Evolutionary conservation across 1,140 invertebrate species (phyloP), one percentile per base, ranked within the genome.

Genomic region (Drosophila malerkotliana): DNA sequence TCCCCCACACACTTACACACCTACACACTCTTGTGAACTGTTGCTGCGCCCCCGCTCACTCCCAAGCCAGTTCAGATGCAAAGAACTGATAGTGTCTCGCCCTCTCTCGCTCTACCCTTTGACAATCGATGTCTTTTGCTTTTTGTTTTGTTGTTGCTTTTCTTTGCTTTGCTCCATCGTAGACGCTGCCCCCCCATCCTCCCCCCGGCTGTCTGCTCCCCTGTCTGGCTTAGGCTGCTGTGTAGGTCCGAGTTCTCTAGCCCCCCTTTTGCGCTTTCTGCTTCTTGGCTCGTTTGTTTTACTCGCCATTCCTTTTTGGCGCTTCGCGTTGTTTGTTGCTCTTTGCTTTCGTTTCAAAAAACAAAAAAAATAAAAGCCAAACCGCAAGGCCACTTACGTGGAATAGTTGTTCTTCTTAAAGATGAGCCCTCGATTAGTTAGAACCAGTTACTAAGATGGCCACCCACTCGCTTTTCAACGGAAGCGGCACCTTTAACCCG

Each of bases 221-320:
- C 54, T 73, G 67, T 72, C 64, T 79, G 68, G 64, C 52, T 80
- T 68, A 58, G 77, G 77, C 77, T 80, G 77, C 78, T 80, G 78
- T 75, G 71, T 77, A 80, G 72, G 78, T 81, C 61, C 72, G 72
- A 77, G 78, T 87, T 85, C 81, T 69, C 80, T 84, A 79, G 79
- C 52, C 41, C 62, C 53, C 49, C 45, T 81, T 44, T 44, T 82
- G 60, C 55, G 79, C 77, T 69, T 69, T 84, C 57, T 54, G 60
- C 62, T 79, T 83, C 60, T 72, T 77, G 80, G 66, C 82, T 85
- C 77, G 87, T 85, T 87, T 88, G 88, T 66, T 88, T 82, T 67
- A 75, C 73, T 88, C 72, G 52, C 77, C 57, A 57, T 68, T 71
- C 68, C 51, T 77, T 59, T 47, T 71, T 41, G 39, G 14, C 52